These are phyloP conservation scores for Stegastes partitus DNA, from an alignment of 2,113 vertebrate genomes.

Conservation along the genomic window DNA sequence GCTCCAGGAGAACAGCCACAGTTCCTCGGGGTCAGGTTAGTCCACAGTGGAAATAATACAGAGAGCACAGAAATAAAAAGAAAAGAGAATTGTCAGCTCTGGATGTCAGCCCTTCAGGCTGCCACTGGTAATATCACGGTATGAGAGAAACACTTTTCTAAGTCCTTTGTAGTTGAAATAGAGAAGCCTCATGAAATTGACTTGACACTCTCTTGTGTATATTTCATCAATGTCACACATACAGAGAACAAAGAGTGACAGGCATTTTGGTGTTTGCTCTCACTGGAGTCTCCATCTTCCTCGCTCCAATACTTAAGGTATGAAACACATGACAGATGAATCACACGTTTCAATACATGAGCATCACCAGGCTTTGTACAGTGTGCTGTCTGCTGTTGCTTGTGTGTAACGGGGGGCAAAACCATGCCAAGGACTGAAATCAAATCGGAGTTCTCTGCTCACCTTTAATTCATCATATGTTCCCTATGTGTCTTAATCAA, in stretches of 20 bases:
- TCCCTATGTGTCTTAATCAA: no score
- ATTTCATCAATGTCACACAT: slow-evolving; percentile 33
- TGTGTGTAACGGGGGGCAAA: no score
- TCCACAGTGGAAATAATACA: not conserved
- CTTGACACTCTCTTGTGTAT: slow-evolving; percentile 12
- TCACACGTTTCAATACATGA: not conserved
- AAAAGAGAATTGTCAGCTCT: not conserved
- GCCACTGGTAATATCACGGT: not conserved
- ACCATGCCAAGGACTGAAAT: no score
- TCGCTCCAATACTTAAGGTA: slow-evolving; percentile 96
- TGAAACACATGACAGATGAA: not conserved
- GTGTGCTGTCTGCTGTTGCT: no score
- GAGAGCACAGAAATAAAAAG: not conserved
- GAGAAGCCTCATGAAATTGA: not conserved
- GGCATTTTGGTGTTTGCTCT: slow-evolving; percentile 95
- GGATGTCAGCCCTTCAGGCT: not conserved
- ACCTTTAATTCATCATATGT: no score
- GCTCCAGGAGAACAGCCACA: slow-evolving; percentile 96
- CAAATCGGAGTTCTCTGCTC: no score
- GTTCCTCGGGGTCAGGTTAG: slow-evolving; percentile 96
- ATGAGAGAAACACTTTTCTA: not conserved
- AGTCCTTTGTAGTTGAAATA: slow-evolving; percentile 3
- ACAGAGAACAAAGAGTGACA: slow-evolving; percentile 92
- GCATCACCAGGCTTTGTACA: not conserved
- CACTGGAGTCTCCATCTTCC: slow-evolving; percentile 95